Base-by-base conservation (phyloP, 1,140 invertebrate species). In the Thalassaphorura encarpata region DNA sequence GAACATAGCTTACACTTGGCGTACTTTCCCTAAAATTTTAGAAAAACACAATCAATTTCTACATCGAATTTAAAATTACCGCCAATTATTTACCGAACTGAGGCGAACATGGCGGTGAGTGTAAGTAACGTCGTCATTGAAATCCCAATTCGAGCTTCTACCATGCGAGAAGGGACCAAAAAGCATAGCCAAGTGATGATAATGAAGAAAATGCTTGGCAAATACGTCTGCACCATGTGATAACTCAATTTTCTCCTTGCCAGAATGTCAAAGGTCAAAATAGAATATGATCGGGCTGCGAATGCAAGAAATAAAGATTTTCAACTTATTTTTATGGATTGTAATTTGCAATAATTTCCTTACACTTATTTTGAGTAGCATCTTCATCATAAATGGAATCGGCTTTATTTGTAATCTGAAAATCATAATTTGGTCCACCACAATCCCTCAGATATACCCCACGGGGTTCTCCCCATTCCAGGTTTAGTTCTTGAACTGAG, bases 151-250 rank as follows among this genome's bases (percentile, higher is more conserved):
- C 50, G 28, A 36, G 18, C 27, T 27, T 33, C 43, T 3, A 45
- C 43, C n/a, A 43, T 47, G n/a, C 36, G 28, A 11, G 41, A 31
- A 15, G 56, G 50, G 1, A 58, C 27, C 19, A 58, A 41, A 26
- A 58, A 58, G 24, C 50, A 52, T 2, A 58, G 42, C 60, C 60
- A 62, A 27, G 55, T 58, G 5, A 62, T 51, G 1, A 57, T 36
- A 47, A 62, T 58, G 42, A 62, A 62, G 46, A 62, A 55, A n/a
- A 51, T 36, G 24, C 55, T 58, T 1, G 56, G 60, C 5, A 62
- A 19, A 43, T 62, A 62, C 1, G 60, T 62, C 24, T 62, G 60
- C 0, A 62, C n/a, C 18, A 62, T 19, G 40, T 62, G 60, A 21
- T 43, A 62, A 23, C 55, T 58, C 5, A 62, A 27, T 45, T 62